Evolutionary conservation across 2,797 vertebrate species (phyloP), one percentile per base, ranked within the genome.

Genomic region (Halcyon leucocephala): DNA sequence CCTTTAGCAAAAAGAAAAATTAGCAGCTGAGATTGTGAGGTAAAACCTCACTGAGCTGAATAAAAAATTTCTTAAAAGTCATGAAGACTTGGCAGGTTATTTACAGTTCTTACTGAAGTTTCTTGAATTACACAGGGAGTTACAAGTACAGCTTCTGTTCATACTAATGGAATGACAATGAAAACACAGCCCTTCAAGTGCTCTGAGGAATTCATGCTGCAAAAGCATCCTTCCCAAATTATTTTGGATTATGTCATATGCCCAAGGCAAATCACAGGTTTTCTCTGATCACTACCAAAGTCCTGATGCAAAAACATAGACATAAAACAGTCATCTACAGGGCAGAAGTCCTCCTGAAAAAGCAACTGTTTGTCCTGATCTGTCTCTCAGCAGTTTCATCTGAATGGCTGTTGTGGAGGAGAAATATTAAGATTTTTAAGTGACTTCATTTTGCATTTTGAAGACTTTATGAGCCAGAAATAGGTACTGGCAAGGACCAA

Each of bases 241-340:
- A 78, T 93, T 95, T 89, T 66, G 58, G 77, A 86, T 93, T 86
- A 41, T 95, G 37, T 51, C 54, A 48, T 31, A 66, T 18, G 74
- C 92, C 87, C 51, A 93, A 93, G 93, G 95, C 87, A 92, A 96
- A 81, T 67, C 0, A 1, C 46, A 37, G 54, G 25, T 60, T 95
- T 94, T 86, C 58, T 94, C 51, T 96, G 86, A 96, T 96, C 77
- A 14, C 31, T 89, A 91, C 39, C 41, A 42, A 92, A 93, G 44
- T 67, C 35, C 17, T 93, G 41, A 83, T 87, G 69, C 80, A 87
- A 93, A 93, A 94, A 25, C 41, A 64, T 1, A 81, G 46, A 55
- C 52, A 86, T 64, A 65, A 94, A 87, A 5, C 65, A 90, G 65
- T 48, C 48, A 70, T 66, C 62, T 89, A 46, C 31, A 58, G 69